These are phyloP conservation scores for Mystacornis crossleyi DNA, from an alignment of 2,113 vertebrate genomes.

Conservation along the genomic window DNA sequence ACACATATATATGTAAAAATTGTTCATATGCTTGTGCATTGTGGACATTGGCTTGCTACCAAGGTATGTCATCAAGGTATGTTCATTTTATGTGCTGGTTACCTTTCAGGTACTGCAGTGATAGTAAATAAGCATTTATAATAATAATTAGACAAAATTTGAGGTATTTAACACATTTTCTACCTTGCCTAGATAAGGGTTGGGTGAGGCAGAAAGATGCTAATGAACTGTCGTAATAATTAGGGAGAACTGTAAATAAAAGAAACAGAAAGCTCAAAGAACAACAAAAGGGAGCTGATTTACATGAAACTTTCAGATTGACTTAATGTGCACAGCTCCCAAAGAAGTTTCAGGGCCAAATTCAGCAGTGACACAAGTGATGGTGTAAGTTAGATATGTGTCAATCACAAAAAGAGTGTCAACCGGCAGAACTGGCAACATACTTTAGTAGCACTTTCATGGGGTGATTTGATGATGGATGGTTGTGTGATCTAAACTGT, in stretches of 20 bases:
- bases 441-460: constrained; percentile 43
- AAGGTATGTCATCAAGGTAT: background rate
- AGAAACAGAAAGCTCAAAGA: background rate
- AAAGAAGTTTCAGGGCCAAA: constrained; percentile 46
- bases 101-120: background rate
- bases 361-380: constrained; percentile 53
- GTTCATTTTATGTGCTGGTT: background rate
- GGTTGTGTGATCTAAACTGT: constrained; percentile 59
- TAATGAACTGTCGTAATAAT: background rate
- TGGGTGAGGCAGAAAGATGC: background rate
- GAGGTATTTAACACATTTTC: background rate
- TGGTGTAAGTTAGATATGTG: constrained; percentile 59
- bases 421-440: constrained; percentile 56
- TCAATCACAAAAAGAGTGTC: constrained; percentile 68
- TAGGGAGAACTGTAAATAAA: background rate
- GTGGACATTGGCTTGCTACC: background rate
- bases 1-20: background rate
- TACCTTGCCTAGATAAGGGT: background rate
- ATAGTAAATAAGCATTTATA: background rate
- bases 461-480: constrained; percentile 65
- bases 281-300: constrained; percentile 28
- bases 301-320: constrained; percentile 40
- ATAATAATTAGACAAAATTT: background rate
- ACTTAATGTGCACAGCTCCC: constrained; percentile 19
- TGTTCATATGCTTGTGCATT: background rate